A percentile compares a stretch with the other conserved stretches of the same genome.
Evolutionary conservation across 2,797 vertebrate genomes (phyloP).

Genomic region (Phalloptychus januarius): DNA sequence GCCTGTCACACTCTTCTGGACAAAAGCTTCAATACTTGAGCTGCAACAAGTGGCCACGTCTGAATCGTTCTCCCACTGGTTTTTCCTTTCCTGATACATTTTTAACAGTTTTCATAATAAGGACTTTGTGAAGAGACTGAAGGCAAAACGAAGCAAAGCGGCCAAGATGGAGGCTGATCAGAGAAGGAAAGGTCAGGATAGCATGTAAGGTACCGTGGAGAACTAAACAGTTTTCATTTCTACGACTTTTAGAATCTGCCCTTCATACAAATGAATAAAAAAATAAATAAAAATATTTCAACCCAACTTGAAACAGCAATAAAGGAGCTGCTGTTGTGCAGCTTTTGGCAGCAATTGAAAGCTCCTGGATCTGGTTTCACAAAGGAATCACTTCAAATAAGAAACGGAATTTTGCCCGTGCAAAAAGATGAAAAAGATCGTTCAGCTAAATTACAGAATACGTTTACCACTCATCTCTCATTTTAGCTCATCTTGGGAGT

Average conservation of each 20-base stretch:
- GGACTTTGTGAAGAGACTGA: background rate
- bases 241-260: background rate
- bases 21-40: background rate
- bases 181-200: background rate
- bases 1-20: background rate
- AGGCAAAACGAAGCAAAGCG: background rate
- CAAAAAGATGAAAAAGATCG: conserved; percentile 21
- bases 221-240: background rate
- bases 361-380: conserved; percentile 10
- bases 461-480: background rate
- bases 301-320: background rate
- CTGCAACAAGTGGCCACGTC: background rate
- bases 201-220: too few relatives aligned
- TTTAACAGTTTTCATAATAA: background rate
- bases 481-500: background rate
- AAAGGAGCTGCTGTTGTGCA: background rate
- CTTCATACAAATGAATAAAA: background rate
- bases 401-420: background rate
- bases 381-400: background rate
- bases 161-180: background rate
- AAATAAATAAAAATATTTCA: background rate
- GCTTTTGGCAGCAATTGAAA: background rate
- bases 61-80: background rate
- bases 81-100: background rate
- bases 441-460: conserved; percentile 28